Conservation (phyloP, 2,797 vertebrate genomes). For the Mycteria americana region DNA sequence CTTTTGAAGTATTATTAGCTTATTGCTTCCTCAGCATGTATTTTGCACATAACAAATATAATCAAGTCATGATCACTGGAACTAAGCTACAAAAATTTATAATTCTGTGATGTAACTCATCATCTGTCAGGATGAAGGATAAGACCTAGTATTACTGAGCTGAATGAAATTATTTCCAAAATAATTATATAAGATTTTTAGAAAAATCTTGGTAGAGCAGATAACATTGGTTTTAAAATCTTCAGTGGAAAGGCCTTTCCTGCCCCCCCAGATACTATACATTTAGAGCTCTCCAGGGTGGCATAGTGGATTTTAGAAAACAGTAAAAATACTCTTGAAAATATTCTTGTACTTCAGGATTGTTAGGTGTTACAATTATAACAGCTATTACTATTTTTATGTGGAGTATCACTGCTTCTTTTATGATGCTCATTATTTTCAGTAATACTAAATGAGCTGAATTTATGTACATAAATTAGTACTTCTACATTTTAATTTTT, state of each 20-base stretch:
- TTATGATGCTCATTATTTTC: conserved; percentile 26
- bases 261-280: neutral
- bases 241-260: neutral
- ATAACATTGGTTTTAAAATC: neutral
- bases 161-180: neutral
- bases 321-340: neutral
- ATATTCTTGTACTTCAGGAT: neutral
- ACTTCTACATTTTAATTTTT: conserved; percentile 28
- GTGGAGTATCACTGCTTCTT: neutral
- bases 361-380: neutral
- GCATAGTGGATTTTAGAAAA: neutral
- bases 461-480: conserved; percentile 32
- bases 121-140: neutral
- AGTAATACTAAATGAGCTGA: neutral
- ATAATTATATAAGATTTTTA: neutral
- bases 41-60: neutral
- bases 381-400: neutral
- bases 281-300: neutral
- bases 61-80: neutral
- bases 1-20: neutral
- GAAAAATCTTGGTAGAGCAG: neutral
- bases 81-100: neutral
- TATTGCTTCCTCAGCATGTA: neutral
- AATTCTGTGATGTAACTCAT: neutral
- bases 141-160: neutral